Percentiles rank a stretch among this genome's conserved stretches.
Evolutionary conservation across 2,797 vertebrate species (phyloP).

Genomic region (Macropus fuliginosus): DNA sequence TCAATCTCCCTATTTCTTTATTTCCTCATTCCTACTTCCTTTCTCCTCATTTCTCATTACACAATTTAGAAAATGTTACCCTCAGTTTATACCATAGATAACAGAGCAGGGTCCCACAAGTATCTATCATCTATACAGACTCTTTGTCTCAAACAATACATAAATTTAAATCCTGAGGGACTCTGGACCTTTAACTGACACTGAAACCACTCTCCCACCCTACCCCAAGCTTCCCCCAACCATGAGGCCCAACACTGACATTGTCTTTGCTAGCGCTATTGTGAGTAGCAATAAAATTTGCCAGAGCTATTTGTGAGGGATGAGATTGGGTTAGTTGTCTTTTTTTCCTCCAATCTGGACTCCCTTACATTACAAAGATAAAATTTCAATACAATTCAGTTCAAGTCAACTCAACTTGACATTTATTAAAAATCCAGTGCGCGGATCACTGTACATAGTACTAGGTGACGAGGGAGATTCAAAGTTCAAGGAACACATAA

Average conservation of each 20-base stretch:
- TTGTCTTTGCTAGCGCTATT: not conserved
- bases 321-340: not conserved
- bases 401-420: not conserved
- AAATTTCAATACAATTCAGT: not conserved
- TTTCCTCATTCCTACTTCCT: not conserved
- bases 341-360: not conserved
- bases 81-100: not conserved
- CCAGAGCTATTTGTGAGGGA: not conserved
- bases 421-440: not conserved
- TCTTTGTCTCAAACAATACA: not conserved
- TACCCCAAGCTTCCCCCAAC: not conserved
- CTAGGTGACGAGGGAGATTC: not conserved
- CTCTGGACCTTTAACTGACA: not conserved
- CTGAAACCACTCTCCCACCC: not conserved
- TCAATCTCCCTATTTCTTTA: not conserved
- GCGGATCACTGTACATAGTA: not conserved
- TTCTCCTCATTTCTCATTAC: not conserved
- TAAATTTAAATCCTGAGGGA: not conserved
- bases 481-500: not conserved
- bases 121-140: no score
- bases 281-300: not conserved
- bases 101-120: not conserved
- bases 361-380: not conserved
- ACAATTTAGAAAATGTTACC: not conserved
- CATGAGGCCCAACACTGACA: not conserved